Evolutionary conservation across 2,797 vertebrate species (phyloP).

Genomic region (Xerus rutilus): DNA sequence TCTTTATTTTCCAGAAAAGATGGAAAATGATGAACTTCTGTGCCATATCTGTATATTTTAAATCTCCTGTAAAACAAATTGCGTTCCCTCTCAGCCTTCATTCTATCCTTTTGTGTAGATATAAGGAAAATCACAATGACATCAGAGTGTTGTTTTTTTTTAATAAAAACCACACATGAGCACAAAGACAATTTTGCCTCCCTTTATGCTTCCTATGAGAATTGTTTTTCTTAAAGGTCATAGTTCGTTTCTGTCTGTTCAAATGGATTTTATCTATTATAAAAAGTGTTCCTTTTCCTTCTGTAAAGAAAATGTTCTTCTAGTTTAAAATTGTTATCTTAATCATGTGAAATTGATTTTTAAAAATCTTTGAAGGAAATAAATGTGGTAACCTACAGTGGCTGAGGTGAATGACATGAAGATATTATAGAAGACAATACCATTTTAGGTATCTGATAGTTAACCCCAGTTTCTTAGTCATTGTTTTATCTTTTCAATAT

Average conservation of each 20-base stretch:
- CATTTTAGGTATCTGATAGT: neutral
- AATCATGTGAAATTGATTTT: neutral
- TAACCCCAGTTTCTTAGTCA: neutral
- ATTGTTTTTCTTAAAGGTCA: slow-evolving; percentile 59
- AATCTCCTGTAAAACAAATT: slow-evolving; percentile 57
- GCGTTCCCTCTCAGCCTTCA: neutral
- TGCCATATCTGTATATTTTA: slow-evolving; percentile 57
- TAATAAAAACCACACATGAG: slow-evolving; percentile 57
- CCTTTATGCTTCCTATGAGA: slow-evolving; percentile 57
- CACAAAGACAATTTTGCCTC: neutral
- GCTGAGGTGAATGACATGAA: neutral
- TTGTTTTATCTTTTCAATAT: neutral
- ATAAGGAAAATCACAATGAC: slow-evolving; percentile 46
- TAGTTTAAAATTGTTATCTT: slow-evolving; percentile 5
- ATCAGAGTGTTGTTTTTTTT: neutral
- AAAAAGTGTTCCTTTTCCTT: neutral
- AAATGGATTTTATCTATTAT: slow-evolving; percentile 63
- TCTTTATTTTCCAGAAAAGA: slow-evolving; percentile 60
- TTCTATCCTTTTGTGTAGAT: slow-evolving; percentile 8
- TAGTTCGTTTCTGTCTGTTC: slow-evolving; percentile 58
- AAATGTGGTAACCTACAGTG: neutral
- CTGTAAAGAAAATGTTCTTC: neutral
- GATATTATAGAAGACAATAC: neutral
- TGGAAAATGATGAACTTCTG: slow-evolving; percentile 62
- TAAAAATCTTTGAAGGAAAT: neutral